A percentile compares a stretch with the other conserved stretches of the same genome.
Evolutionary conservation across 92 coral and sea anemone species (phyloP).

Genomic region (Epizoanthus rinbou): DNA sequence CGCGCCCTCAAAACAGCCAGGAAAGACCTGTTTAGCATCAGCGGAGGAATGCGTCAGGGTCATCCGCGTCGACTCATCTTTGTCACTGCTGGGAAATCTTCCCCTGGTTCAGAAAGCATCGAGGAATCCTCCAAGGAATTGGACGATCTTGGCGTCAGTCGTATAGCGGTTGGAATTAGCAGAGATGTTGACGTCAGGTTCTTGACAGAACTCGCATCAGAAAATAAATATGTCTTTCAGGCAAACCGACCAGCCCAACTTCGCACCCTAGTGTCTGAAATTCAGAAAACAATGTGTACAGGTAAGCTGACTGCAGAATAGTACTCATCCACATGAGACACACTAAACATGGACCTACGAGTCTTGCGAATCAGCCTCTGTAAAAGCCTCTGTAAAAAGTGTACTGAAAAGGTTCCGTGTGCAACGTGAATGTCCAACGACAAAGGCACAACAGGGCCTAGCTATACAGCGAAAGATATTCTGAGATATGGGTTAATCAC

Average conservation of each 20-base stretch:
- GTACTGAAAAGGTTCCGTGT: too few species aligned
- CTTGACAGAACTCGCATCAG: conserved; percentile 56
- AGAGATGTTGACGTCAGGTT: conserved; percentile 54
- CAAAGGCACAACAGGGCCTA: too few species aligned
- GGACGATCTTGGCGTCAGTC: conserved; percentile 58
- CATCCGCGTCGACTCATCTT: conserved; percentile 63
- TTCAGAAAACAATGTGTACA: conserved; percentile 45
- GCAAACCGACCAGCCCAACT: conserved; percentile 55
- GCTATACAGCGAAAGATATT: too few species aligned
- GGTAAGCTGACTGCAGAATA: conserved; percentile 22
- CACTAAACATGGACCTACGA: too few species aligned
- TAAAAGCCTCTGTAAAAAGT: too few species aligned
- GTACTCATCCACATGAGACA: too few species aligned
- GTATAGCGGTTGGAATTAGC: conserved; percentile 68
- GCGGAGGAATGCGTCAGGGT: conserved; percentile 66
- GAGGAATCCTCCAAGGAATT: conserved; percentile 55
- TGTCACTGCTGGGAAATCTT: conserved; percentile 57
- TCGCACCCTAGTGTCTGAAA: conserved; percentile 23
- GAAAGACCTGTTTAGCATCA: conserved; percentile 56
- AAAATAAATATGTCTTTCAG: conserved; percentile 46
- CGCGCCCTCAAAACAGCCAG: conserved; percentile 47
- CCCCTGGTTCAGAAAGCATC: conserved; percentile 48
- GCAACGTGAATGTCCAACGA: too few species aligned
- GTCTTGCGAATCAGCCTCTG: too few species aligned
- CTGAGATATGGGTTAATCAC: too few species aligned